These are phyloP conservation scores for Redunca redunca DNA, from an alignment of 2,113 vertebrate species.

Conservation along the genomic window DNA sequence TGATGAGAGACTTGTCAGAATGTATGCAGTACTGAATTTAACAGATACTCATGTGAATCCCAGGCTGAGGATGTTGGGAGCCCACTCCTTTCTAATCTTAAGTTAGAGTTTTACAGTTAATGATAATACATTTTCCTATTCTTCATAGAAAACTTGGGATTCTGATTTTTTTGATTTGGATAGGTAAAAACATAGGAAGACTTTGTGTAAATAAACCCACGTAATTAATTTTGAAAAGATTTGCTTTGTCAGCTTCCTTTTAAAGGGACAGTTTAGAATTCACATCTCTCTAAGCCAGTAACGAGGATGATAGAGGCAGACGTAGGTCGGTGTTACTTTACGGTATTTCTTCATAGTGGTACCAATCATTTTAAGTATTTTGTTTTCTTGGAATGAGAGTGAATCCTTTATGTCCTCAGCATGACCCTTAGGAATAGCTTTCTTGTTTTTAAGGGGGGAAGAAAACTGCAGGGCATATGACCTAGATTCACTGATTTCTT, in stretches of 20 bases:
- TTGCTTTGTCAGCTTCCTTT: conserved; percentile 66
- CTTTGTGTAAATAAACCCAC: conserved; percentile 46
- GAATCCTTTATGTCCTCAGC: conserved; percentile 75
- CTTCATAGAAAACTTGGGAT: conserved; percentile 14
- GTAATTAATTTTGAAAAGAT: conserved; percentile 66
- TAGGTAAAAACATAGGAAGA: conserved; percentile 53
- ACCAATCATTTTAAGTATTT: conserved; percentile 71
- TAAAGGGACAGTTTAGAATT: conserved; percentile 67
- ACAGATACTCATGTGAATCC: conserved; percentile 36
- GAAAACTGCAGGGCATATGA: conserved; percentile 2
- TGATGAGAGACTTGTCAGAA: conserved; percentile 37
- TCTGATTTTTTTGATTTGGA: conserved; percentile 54
- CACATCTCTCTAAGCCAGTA: conserved; percentile 49
- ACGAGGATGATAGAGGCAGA: background rate
- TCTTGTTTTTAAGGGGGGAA: conserved; percentile 58
- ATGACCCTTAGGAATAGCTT: conserved; percentile 74
- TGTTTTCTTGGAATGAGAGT: conserved; percentile 74
- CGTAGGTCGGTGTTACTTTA: background rate
- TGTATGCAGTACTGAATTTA: conserved; percentile 45
- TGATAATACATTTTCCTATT: conserved; percentile 30
- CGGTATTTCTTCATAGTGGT: conserved; percentile 55
- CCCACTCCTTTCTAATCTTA: conserved; percentile 18
- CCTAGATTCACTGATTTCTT: conserved; percentile 54
- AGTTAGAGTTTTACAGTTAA: conserved; percentile 41
- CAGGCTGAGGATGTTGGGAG: background rate